These are phyloP conservation scores for Pollenia amentaria DNA, from an alignment of 2,888 invertebrate genomes.

Conservation along the genomic window DNA sequence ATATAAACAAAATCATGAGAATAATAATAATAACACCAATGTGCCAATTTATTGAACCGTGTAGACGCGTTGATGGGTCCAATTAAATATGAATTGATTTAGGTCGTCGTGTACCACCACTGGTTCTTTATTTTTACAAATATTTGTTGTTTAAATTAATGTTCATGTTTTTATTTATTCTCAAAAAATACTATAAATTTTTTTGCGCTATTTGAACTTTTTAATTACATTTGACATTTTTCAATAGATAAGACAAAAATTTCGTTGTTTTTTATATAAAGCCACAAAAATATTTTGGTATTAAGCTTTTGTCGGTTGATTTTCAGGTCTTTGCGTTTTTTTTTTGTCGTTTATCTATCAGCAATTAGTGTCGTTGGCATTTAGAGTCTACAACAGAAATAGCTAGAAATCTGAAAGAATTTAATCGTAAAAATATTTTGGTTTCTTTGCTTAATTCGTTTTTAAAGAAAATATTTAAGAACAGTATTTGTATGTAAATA, in stretches of 20 bases:
- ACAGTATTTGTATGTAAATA: too few species aligned
- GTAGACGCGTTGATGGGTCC: constrained; percentile 39
- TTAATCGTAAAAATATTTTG: not conserved
- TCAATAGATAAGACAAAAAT: constrained; percentile 28
- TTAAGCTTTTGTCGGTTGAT: constrained; percentile 54
- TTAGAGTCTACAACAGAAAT: constrained; percentile 27
- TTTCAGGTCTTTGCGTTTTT: constrained; percentile 7
- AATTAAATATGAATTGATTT: constrained; percentile 62
- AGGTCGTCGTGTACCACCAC: constrained; percentile 54
- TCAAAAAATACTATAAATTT: not conserved
- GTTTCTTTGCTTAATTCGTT: not conserved
- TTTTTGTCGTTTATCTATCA: constrained; percentile 36
- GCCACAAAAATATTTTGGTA: constrained; percentile 40
- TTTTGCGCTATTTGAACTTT: constrained; percentile 27
- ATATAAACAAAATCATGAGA: not conserved
- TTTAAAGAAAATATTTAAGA: too few species aligned
- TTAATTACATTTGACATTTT: constrained; percentile 62
- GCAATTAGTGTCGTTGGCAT: constrained; percentile 68
- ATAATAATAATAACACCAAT: constrained; percentile 53
- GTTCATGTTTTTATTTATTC: constrained; percentile 23
- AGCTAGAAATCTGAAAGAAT: constrained; percentile 12
- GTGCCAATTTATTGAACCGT: constrained; percentile 59
- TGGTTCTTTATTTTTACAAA: constrained; percentile 5
- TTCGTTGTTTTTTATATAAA: constrained; percentile 9
- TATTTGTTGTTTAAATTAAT: constrained; percentile 26